These are phyloP conservation scores for Nothocercus julius DNA, from an alignment of 2,113 vertebrate species.

Conservation along the genomic window DNA sequence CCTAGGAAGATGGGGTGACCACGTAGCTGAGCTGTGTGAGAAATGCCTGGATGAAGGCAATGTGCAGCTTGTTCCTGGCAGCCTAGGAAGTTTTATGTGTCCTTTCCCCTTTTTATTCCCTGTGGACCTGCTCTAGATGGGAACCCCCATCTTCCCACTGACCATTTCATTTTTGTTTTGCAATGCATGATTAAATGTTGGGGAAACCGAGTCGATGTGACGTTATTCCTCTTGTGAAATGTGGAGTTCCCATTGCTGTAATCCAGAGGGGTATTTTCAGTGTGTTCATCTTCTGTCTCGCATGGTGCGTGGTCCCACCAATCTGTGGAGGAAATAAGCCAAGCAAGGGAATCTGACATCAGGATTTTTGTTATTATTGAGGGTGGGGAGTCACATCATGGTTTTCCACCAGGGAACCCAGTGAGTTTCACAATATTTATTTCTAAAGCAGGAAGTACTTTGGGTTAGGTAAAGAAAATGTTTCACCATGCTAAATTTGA, in stretches of 20 bases:
- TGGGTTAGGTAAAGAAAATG: neutral
- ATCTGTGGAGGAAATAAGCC: neutral
- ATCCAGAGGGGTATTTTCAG: neutral
- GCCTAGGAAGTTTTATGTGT: neutral
- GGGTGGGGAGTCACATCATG: neutral
- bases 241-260: neutral
- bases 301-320: neutral
- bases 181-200: slow-evolving; percentile 28
- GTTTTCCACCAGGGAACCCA: neutral
- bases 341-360: neutral
- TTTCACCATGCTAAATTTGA: neutral
- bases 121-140: neutral
- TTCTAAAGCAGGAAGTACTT: neutral
- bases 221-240: slow-evolving; percentile 12
- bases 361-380: neutral
- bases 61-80: neutral
- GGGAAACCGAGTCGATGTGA: slow-evolving; percentile 8
- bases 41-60: neutral
- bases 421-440: neutral
- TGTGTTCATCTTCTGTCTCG: neutral
- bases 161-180: neutral
- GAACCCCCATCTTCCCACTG: neutral
- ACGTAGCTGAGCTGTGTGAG: neutral
- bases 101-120: neutral
- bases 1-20: neutral